Conservation (phyloP, 2,113 vertebrate genomes). For the Rhinolophus ferrumequinum region DNA sequence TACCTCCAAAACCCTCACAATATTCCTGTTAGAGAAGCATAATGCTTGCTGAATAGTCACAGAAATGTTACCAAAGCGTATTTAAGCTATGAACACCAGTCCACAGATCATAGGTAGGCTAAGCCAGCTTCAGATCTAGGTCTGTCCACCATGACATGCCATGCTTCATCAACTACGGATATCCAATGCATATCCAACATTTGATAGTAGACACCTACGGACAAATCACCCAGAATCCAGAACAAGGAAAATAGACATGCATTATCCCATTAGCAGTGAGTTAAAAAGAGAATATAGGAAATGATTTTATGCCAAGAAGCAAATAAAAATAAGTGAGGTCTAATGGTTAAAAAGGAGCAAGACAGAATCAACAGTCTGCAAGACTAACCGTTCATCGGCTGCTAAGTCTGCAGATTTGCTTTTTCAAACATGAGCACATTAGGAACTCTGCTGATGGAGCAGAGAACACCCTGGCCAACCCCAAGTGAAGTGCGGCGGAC, state of each 20-base stretch:
- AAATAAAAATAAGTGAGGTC: conserved; percentile 37
- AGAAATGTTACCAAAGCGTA: not conserved
- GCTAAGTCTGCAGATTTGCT: not conserved
- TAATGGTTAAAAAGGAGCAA: not conserved
- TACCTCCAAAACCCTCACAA: not conserved
- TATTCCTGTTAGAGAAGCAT: not conserved
- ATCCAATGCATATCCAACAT: not conserved
- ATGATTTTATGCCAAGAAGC: conserved; percentile 10
- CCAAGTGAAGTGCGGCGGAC: not conserved
- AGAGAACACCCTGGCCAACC: not conserved
- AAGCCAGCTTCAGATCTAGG: not conserved
- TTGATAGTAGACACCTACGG: not conserved
- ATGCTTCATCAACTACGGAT: not conserved
- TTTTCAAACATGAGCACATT: not conserved
- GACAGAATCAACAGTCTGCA: not conserved
- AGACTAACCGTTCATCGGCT: not conserved
- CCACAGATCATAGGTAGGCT: not conserved
- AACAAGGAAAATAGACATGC: not conserved
- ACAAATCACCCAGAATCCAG: not conserved
- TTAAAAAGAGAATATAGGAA: not conserved
- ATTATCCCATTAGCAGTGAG: not conserved
- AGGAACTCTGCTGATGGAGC: not conserved
- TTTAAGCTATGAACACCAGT: not conserved
- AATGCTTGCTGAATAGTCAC: not conserved
- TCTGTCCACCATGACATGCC: not conserved